phyloP scores from a whole-genome alignment of 2,797 vertebrate species.

The Malurus leucopterus region DNA sequence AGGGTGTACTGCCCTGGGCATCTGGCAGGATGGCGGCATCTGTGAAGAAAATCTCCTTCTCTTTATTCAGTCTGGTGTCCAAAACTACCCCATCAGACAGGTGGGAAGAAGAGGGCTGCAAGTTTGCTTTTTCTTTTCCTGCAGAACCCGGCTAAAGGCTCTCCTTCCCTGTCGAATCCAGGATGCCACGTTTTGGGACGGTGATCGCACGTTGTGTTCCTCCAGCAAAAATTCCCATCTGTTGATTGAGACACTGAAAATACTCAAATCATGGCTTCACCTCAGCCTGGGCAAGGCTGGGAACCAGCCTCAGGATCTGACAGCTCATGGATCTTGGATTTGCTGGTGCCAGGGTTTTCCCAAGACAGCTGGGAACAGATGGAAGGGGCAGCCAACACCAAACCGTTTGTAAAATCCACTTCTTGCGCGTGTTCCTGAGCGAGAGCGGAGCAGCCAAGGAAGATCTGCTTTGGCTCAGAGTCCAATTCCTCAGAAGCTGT shows the following conservation, averaged over 20 bases:
- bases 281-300: not conserved
- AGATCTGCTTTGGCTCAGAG: not conserved
- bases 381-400: not conserved
- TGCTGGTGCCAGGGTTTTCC: not conserved
- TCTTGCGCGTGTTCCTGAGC: not conserved
- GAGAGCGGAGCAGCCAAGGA: not conserved
- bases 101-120: not conserved
- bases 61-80: not conserved
- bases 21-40: not conserved
- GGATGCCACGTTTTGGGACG: not conserved
- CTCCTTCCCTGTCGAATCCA: not conserved
- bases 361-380: not conserved
- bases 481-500: not conserved
- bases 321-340: not conserved
- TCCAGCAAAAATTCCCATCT: not conserved
- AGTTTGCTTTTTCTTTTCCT: not conserved
- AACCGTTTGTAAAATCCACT: not conserved
- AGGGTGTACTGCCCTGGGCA: not conserved
- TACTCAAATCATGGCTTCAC: accelerated
- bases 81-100: not conserved
- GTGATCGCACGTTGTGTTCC: not conserved
- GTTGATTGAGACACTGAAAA: not conserved
- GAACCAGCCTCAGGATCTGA: not conserved
- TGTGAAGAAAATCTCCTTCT: not conserved
- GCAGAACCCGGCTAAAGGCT: not conserved